phyloP scores from a whole-genome alignment of 2,113 vertebrate species.

The Gobio gobio region DNA sequence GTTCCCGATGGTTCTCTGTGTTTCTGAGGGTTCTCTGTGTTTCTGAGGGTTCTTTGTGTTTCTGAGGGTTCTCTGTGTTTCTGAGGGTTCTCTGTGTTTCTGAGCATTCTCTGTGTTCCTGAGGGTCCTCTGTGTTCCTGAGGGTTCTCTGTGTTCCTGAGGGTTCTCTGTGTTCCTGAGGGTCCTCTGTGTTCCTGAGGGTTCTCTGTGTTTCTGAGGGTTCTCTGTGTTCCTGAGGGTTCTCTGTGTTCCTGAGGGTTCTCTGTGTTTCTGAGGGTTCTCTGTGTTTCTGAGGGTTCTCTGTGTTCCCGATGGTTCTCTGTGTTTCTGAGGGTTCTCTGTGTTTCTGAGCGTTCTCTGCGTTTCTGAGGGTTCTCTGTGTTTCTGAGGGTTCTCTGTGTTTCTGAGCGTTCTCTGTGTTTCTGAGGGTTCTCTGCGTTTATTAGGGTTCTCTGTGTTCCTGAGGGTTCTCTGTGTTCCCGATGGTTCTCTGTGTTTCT shows the following conservation, averaged over 20 bases:
- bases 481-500: neutral
- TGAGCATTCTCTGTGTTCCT: neutral
- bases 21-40: neutral
- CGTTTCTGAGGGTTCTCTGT: neutral
- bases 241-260: no score
- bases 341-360: no score
- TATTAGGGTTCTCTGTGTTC: neutral
- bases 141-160: neutral
- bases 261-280: neutral
- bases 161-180: neutral
- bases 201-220: neutral
- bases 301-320: neutral
- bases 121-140: neutral
- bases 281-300: neutral
- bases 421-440: neutral
- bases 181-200: neutral
- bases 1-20: neutral
- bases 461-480: neutral
- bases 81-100: neutral
- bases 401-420: neutral
- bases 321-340: neutral
- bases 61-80: neutral
- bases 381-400: neutral
- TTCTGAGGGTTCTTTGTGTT: neutral
- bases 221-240: neutral